Base-by-base conservation (phyloP, 2,888 invertebrate species). In the Sarcophaga rosellei region DNA sequence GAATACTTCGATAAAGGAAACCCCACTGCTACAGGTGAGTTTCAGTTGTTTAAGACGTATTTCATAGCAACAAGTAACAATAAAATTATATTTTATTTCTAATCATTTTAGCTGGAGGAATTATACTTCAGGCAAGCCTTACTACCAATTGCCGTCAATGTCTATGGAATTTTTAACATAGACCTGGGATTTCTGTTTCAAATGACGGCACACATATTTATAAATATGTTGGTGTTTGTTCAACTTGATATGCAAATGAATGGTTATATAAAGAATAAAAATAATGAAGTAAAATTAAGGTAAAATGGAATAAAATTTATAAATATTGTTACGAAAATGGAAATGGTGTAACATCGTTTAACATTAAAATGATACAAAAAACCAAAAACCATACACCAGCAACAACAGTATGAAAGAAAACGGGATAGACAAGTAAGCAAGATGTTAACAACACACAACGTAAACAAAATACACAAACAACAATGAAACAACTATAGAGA, bases 61-160 rank as follows among this genome's bases (percentile, higher is more conserved):
- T 25, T 62, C 12, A 35, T 35, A 35, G 11, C 23, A 3, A 35
- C 35, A 35, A 35, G 35, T 35, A 35, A 35, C 8, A 8, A 10
- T 10, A 4, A 45, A 61, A n/a, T 21, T 57, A 35, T 23, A 45
- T 65, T 74, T 47, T 59, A 21, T 44, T 45, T 69, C 44, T 47
- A 2, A 35, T 47, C 0, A 47, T 68, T 81, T 0, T 53, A 81
- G 81, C 47, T 81, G 15, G 81, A 81, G n/a, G n/a, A 74, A 17
- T 20, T 75, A 5, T 20, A 25, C 17, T 20, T 81, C 4, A 62
- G 44, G 4, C 21, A 47, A 20, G 3, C 25, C 17, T 20, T 74
- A 59, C 1, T 35, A 4, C 11, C 23, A 3, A 35, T 17, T 3
- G 2, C 23, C 1, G 21, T 81, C 10, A 25, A 62, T 17, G 20